These are phyloP conservation scores for Eupithecia abbreviata DNA, from an alignment of 2,888 invertebrate species.

Conservation along the genomic window DNA sequence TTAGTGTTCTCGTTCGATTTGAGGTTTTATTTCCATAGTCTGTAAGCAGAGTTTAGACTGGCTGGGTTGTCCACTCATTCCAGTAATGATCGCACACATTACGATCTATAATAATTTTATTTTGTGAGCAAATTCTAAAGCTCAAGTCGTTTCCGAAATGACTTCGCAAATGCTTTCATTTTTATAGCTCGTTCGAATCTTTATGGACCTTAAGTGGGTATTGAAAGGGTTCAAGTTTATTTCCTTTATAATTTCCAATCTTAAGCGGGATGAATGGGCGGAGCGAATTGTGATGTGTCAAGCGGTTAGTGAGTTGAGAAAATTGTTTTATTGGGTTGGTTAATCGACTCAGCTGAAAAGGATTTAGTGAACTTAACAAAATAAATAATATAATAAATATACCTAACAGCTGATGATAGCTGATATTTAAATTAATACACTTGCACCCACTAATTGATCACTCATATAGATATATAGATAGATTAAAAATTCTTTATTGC, in stretches of 20 bases:
- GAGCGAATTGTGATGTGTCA: not conserved
- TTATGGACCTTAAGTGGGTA: constrained; percentile 34
- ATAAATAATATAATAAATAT: not conserved
- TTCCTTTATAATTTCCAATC: constrained; percentile 27
- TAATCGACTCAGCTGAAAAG: not conserved
- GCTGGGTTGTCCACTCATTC: not conserved
- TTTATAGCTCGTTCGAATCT: constrained; percentile 29
- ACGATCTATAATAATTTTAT: constrained; percentile 31
- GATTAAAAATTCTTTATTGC: no score
- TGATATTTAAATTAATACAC: not conserved
- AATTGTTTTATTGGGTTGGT: not conserved
- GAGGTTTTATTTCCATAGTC: not conserved
- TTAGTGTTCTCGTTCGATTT: not conserved
- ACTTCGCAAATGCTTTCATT: constrained; percentile 32
- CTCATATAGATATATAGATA: no score
- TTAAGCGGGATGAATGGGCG: constrained; percentile 5
- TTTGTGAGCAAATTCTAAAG: constrained; percentile 33
- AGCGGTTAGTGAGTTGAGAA: constrained; percentile 1
- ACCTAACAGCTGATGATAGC: not conserved
- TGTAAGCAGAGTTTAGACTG: not conserved
- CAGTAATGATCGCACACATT: constrained; percentile 3
- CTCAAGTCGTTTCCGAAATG: constrained; percentile 30
- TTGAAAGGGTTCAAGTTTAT: constrained; percentile 33
- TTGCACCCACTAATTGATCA: not conserved
- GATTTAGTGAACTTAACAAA: not conserved